These are phyloP conservation scores for Myanophis thanlyinensis DNA, from an alignment of 2,113 vertebrate species.

Conservation along the genomic window DNA sequence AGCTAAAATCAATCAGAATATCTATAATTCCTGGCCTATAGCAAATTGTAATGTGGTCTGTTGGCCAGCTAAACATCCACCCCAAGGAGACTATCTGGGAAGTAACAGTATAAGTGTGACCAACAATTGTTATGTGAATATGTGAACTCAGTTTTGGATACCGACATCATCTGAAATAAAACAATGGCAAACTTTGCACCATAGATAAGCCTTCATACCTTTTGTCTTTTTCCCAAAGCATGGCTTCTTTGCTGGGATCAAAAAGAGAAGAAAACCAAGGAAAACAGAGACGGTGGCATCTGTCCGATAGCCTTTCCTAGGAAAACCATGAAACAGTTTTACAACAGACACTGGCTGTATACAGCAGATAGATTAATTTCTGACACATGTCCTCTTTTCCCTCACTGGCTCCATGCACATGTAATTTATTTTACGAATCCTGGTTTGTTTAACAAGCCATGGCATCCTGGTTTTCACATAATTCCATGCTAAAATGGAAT, in stretches of 20 bases:
- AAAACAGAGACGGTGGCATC: conserved; percentile 96
- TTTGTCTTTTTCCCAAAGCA: conserved; percentile 67
- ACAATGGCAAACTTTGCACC: background rate
- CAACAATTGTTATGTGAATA: background rate
- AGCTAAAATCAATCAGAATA: background rate
- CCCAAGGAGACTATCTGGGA: background rate
- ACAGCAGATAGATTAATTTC: background rate
- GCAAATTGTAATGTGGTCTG: background rate
- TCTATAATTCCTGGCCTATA: background rate
- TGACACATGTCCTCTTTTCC: background rate
- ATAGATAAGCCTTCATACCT: conserved; percentile 63
- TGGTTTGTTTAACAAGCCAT: background rate
- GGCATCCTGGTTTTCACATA: background rate
- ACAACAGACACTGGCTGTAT: background rate
- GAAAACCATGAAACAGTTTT: background rate
- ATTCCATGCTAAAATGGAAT: background rate
- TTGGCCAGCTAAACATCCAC: background rate
- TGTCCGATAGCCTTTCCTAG: conserved; percentile 93
- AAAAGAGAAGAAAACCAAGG: conserved; percentile 95
- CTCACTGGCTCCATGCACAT: background rate
- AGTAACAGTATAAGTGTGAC: background rate
- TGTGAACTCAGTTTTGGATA: background rate
- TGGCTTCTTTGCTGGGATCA: conserved; percentile 89
- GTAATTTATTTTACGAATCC: background rate
- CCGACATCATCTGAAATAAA: background rate